Evolutionary conservation across 2,797 vertebrate genomes (phyloP), one percentile per base, ranked within the genome.

Genomic region (Capromys pilorides): DNA sequence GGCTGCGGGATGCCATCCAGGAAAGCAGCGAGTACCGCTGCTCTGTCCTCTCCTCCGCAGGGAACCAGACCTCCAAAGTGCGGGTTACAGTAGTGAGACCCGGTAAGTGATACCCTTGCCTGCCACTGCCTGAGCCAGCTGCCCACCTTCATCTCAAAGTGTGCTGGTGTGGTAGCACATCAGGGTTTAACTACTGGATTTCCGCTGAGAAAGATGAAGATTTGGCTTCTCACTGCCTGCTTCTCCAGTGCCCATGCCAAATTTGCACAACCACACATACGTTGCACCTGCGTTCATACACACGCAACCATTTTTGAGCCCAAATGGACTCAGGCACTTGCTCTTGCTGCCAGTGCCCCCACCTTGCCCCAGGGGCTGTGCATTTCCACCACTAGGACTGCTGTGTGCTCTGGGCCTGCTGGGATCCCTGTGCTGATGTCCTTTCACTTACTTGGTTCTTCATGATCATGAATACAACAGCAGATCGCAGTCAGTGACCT

Each of bases 1-100:
- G 99, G 99, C 97, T 99, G 92, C 98, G 96, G 96, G 98, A 99
- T 19, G 96, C 98, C 26, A 95, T 99, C 86, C 95, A 93, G 86
- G 98, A 98, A 94, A 98, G 99, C 5, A 97, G 99, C 13, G 98
- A 98, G 57, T 99, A 99, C 96, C 95, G 97, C 90, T 99, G 99
- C 96, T 98, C 98, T 0, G 98, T 98, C 6, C 93, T 98, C 94
- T 99, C 99, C 82, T 96, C 98, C 39, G 95, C 92, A 5, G 99
- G 99, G 94, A 99, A 96, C 12, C 97, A 96, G 89, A 97, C 96
- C 0, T 99, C 99, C 1, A 97, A 98, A 90, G 98, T 98, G 24
- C 97, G 97, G 71, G 98, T 99, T 87, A 97, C 92, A 0, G 98
- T 98, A 45, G 59, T 90, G 91, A 96, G 95, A 82, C 97, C 88